These are phyloP conservation scores for Drosophila melanogaster DNA, from an alignment of 1,140 invertebrate species.

Conservation along the genomic window Release_6_plus_ISO1_MT NT_033777.3:19572501-19573000, in stretches of 20 bases:
- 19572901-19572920: constrained; percentile 3
- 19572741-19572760: constrained; percentile 32
- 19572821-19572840: constrained; percentile 32
- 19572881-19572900: constrained; percentile 19
- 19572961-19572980: constrained; percentile 83
- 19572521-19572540: not conserved
- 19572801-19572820: constrained; percentile 38
- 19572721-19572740: not conserved
- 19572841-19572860: constrained; percentile 29
- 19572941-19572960: constrained; percentile 72
- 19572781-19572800: constrained; percentile 37
- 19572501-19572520: not conserved
- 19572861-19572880: constrained; percentile 44
- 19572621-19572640: too few species aligned
- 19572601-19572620: not conserved
- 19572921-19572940: not conserved
- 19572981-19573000: constrained; percentile 76
- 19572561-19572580: not conserved
- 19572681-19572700: not conserved
- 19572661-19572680: not conserved
- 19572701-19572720: not conserved
- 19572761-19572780: constrained; percentile 52
- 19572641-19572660: not conserved
- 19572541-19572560: not conserved
- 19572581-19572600: not conserved